These are phyloP conservation scores for Salvelinus fontinalis DNA, from an alignment of 2,113 vertebrate species.

Conservation along the genomic window DNA sequence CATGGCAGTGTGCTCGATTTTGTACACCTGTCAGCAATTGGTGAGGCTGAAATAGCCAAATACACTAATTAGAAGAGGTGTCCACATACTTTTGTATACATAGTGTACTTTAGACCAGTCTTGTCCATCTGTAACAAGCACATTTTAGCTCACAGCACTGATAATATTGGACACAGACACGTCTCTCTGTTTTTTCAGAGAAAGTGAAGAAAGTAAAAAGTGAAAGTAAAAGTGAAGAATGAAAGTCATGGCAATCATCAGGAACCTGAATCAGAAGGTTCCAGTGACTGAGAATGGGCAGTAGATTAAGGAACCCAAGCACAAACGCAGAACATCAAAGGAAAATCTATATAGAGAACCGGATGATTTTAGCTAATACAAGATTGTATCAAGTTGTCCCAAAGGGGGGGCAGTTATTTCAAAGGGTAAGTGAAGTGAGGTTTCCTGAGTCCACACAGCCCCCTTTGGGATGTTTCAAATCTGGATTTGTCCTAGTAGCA, in stretches of 20 bases:
- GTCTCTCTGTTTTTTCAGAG: neutral
- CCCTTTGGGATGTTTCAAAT: slow-evolving; percentile 2
- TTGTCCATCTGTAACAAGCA: neutral
- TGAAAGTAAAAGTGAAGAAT: neutral
- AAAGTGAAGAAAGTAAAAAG: neutral
- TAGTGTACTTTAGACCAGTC: neutral
- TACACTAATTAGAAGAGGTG: too few species aligned
- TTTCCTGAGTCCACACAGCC: neutral
- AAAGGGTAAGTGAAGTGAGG: neutral
- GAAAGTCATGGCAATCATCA: neutral
- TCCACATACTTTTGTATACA: neutral
- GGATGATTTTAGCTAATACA: neutral
- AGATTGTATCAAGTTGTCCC: neutral
- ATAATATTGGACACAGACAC: neutral
- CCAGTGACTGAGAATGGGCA: neutral
- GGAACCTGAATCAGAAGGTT: neutral
- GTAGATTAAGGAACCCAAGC: neutral
- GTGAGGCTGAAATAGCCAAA: too few species aligned
- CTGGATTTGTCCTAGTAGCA: neutral
- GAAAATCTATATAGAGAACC: neutral
- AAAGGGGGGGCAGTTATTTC: slow-evolving; percentile 4
- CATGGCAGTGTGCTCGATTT: too few species aligned
- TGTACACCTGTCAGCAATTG: too few species aligned
- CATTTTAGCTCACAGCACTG: neutral
- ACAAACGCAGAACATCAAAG: slow-evolving; percentile 4